A percentile compares a stretch with the other conserved stretches of the same genome.
Conservation (phyloP, 1,140 invertebrate species). For the Caenorhabditis briggsae region DNA sequence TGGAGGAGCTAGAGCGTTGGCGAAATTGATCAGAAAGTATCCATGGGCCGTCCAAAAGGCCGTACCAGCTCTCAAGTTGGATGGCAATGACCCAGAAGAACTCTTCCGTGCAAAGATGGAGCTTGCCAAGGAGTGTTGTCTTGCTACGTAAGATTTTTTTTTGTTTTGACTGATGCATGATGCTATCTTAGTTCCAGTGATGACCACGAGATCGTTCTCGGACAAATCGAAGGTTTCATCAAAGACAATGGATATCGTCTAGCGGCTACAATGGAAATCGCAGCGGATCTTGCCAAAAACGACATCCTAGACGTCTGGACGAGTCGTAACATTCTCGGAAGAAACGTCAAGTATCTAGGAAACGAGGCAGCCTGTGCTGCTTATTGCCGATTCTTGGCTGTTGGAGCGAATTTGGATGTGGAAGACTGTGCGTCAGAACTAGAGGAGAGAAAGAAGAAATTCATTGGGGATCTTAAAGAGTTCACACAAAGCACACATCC, state of each 20-base stretch:
- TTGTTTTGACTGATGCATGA: not conserved
- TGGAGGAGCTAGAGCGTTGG: no score
- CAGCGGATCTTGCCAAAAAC: not conserved
- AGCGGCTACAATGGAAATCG: not conserved
- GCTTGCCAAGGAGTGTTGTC: not conserved
- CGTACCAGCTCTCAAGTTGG: no score
- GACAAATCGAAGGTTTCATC: no score
- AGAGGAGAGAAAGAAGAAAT: not conserved
- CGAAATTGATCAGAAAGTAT: no score
- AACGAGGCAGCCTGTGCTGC: not conserved
- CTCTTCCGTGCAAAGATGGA: not conserved
- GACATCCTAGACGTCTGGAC: not conserved
- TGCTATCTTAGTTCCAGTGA: no score
- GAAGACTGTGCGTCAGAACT: not conserved
- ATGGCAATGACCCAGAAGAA: not conserved
- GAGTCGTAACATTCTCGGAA: not conserved
- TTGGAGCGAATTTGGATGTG: not conserved
- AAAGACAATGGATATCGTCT: no score
- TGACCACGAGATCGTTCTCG: no score
- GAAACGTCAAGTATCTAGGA: not conserved
- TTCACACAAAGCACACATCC: not conserved
- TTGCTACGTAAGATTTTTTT: not conserved
- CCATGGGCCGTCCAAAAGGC: no score
- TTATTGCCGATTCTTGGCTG: not conserved
- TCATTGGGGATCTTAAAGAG: not conserved